These are phyloP conservation scores for Clivina fossor DNA, from an alignment of 2,888 invertebrate genomes.

Conservation along the genomic window DNA sequence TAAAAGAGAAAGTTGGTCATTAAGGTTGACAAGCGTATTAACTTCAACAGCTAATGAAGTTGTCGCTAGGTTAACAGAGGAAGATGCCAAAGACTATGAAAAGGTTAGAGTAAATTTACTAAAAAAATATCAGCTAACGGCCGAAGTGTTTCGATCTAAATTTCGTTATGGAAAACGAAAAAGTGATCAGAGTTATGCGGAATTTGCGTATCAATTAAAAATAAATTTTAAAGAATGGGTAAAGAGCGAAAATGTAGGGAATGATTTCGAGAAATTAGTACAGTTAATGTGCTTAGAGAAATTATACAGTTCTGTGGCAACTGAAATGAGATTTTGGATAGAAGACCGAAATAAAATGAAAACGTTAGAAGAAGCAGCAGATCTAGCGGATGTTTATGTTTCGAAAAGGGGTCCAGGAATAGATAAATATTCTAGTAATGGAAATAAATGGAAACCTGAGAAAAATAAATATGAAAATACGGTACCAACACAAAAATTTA, in stretches of 20 bases:
- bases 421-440: not conserved
- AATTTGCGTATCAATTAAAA: slow-evolving; percentile 11
- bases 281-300: slow-evolving; percentile 10
- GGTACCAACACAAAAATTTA: too few species aligned
- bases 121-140: slow-evolving; percentile 4
- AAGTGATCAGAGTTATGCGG: slow-evolving; percentile 5
- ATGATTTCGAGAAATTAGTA: not conserved
- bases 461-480: too few species aligned
- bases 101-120: not conserved
- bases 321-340: slow-evolving; percentile 4
- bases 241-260: slow-evolving; percentile 1
- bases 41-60: slow-evolving; percentile 3
- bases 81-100: slow-evolving; percentile 4
- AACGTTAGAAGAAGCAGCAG: slow-evolving; percentile 1
- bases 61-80: not conserved
- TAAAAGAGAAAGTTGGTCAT: not conserved
- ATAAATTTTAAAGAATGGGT: slow-evolving; percentile 7
- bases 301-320: slow-evolving; percentile 3
- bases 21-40: slow-evolving; percentile 3
- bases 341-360: not conserved
- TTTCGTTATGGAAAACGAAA: slow-evolving; percentile 9
- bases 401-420: not conserved
- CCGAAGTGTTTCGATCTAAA: slow-evolving; percentile 2
- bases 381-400: slow-evolving; percentile 1
- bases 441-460: too few species aligned